Conservation (phyloP, 2,888 invertebrate genomes). For the Embidobia sp. region DNA sequence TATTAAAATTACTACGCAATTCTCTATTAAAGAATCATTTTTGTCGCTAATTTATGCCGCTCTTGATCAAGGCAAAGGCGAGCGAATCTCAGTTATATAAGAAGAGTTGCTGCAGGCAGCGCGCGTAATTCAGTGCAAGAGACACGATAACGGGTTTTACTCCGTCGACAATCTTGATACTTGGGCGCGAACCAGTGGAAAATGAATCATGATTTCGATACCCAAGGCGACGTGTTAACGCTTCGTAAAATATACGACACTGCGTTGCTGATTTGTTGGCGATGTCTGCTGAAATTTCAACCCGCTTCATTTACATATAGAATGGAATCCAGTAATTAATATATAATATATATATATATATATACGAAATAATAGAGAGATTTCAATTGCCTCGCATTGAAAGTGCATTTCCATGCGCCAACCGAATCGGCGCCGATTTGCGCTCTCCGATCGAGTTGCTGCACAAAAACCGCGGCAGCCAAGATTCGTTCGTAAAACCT, state of each 20-base stretch:
- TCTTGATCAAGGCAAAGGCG: no score
- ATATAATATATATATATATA: no score
- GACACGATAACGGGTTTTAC: constrained; percentile 65
- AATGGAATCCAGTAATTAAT: constrained; percentile 43
- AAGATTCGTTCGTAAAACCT: no score
- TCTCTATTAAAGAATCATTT: no score
- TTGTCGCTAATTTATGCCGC: no score
- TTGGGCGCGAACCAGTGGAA: constrained; percentile 38
- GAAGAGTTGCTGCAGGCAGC: constrained; percentile 54
- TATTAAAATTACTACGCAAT: no score
- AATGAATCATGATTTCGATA: constrained; percentile 63
- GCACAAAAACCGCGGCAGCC: no score
- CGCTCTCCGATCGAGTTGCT: no score
- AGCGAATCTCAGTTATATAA: constrained; percentile 51
- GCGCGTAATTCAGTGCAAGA: constrained; percentile 65
- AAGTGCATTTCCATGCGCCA: no score
- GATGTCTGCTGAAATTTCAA: constrained; percentile 42
- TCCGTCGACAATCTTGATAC: constrained; percentile 58
- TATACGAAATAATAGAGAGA: constrained; percentile 25
- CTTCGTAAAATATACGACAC: constrained; percentile 48
- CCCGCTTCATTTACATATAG: constrained; percentile 58
- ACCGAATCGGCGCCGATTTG: no score
- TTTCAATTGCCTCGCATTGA: constrained; percentile 7
- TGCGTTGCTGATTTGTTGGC: constrained; percentile 43
- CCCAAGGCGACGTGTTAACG: constrained; percentile 63